phyloP scores from a whole-genome alignment of 2,797 vertebrate genomes.

The Monodelphis domestica region DNA sequence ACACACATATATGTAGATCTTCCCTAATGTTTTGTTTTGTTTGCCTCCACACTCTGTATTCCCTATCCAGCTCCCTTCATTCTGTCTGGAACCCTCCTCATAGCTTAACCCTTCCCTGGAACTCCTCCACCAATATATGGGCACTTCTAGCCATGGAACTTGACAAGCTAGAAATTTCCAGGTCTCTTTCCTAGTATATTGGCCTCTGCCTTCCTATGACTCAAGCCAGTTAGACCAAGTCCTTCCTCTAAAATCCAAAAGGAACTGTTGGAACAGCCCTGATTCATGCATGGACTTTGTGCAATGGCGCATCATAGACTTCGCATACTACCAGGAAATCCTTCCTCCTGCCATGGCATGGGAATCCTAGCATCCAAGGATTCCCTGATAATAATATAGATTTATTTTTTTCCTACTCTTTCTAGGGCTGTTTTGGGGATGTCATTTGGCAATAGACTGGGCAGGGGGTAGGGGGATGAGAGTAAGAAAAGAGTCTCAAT shows the following conservation, averaged over 20 bases:
- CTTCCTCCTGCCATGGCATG: neutral
- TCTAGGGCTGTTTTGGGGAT: neutral
- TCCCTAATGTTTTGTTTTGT: neutral
- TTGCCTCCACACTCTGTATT: neutral
- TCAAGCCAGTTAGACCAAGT: neutral
- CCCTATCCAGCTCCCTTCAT: neutral
- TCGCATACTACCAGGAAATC: neutral
- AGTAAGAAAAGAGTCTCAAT: neutral
- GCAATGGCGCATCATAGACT: neutral
- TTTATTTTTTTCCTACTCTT: neutral
- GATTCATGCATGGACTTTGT: neutral
- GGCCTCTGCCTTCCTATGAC: neutral
- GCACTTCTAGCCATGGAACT: neutral
- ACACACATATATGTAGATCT: neutral
- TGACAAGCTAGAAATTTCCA: neutral
- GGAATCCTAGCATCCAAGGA: neutral
- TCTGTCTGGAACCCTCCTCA: neutral
- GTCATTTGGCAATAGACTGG: neutral
- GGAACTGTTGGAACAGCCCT: neutral
- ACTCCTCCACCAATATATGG: neutral
- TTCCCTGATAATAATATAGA: neutral
- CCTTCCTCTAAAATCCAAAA: neutral
- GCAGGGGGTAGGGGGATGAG: neutral
- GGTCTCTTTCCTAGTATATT: neutral
- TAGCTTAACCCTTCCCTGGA: neutral